phyloP scores from a whole-genome alignment of 1,140 invertebrate species.

The Drosophila prosaltans region DNA sequence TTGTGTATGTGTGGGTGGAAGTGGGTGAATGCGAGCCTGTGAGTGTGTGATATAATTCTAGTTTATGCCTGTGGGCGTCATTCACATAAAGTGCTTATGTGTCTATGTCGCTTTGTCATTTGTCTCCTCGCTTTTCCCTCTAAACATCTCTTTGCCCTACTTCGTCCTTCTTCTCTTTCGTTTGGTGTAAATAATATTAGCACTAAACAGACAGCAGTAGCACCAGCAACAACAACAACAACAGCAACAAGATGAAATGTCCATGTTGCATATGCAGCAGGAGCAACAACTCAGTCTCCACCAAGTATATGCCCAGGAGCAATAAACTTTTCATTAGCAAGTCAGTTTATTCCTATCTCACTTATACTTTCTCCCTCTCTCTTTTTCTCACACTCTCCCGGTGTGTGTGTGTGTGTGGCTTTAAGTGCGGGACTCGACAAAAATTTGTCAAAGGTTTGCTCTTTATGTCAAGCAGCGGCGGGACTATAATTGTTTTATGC shows the following conservation, averaged over 20 bases:
- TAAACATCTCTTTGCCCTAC: neutral
- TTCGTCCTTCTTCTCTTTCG: neutral
- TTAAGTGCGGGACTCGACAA: conserved; percentile 46
- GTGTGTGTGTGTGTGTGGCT: conserved; percentile 9
- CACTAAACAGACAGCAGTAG: conserved; percentile 60
- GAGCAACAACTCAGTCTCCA: conserved; percentile 27
- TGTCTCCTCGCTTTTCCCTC: conserved; percentile 9
- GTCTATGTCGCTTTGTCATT: conserved; percentile 64
- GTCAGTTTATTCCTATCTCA: conserved; percentile 59
- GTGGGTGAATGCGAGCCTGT: conserved; percentile 34
- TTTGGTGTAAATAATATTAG: conserved; percentile 75
- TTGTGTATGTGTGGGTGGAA: conserved; percentile 34
- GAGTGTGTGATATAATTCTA: conserved; percentile 66
- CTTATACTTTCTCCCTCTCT: conserved; percentile 31
- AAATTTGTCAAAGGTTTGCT: conserved; percentile 75
- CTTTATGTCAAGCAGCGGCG: conserved; percentile 67
- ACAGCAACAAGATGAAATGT: conserved; percentile 17
- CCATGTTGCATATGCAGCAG: conserved; percentile 42
- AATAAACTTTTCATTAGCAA: conserved; percentile 81
- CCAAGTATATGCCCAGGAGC: conserved; percentile 57
- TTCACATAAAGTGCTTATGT: conserved; percentile 77
- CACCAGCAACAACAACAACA: conserved; percentile 23
- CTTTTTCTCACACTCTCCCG: conserved; percentile 35
- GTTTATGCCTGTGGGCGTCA: conserved; percentile 73
- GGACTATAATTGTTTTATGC: conserved; percentile 80